Conservation (phyloP, 2,113 vertebrate species). For the Pithys albifrons region DNA sequence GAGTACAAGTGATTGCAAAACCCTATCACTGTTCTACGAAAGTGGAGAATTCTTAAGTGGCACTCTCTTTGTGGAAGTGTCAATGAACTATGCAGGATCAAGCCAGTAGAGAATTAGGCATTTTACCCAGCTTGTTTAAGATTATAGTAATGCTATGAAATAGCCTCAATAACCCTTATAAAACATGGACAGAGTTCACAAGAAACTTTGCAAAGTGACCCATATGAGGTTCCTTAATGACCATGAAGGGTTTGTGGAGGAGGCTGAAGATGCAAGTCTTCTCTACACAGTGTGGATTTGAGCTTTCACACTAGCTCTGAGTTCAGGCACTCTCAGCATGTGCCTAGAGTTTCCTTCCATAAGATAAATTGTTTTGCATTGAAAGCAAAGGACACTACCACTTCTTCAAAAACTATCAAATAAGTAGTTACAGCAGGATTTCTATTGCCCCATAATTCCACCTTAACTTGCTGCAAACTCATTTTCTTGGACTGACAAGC, state of each 20-base stretch:
- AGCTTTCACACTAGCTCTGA: not conserved
- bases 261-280: not conserved
- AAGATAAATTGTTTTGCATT: not conserved
- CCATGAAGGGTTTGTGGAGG: not conserved
- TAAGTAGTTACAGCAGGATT: not conserved
- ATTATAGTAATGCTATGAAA: not conserved
- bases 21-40: not conserved
- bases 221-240: not conserved
- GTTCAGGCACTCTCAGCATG: not conserved
- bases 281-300: not conserved
- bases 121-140: not conserved
- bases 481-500: not conserved
- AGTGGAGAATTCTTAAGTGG: not conserved
- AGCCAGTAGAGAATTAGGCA: not conserved
- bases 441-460: not conserved
- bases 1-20: not conserved
- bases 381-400: not conserved
- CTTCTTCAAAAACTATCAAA: not conserved
- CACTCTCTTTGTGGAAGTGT: not conserved
- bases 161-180: not conserved
- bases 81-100: not conserved
- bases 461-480: not conserved
- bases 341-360: not conserved
- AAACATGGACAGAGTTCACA: not conserved
- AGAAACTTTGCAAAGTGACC: not conserved